Evolutionary conservation across 2,797 vertebrate species (phyloP), one percentile per base, ranked within the genome.

Genomic region (Coluber constrictor): DNA sequence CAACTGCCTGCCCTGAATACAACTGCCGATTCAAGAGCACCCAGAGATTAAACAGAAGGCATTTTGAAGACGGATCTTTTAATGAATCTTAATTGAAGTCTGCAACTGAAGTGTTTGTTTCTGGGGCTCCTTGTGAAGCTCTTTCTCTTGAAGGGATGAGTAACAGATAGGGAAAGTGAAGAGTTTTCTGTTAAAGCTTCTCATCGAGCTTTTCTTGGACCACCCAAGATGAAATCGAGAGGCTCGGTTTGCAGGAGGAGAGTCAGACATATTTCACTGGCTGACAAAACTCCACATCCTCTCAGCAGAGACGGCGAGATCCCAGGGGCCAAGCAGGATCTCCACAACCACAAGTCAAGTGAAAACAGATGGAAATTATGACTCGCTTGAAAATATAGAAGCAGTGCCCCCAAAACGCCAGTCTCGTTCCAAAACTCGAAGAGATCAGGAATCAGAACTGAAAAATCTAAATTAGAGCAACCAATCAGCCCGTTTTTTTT

Each of bases 281-380:
- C 97, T 98, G 98, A 98, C 97, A 98, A 97, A 98, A 97, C 96
- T 97, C 97, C 97, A 98, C 97, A 98, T 98, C 98, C 97, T 97
- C 97, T 97, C 96, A 96, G 97, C 97, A 97, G 97, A 97, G 95
- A 94, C 96, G 92, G 90, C 87, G 96, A 95, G 93, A 96, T 96
- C 97, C 97, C 97, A 97, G 91, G 97, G 97, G 98, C 97, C 97
- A 97, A 97, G 97, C 97, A 97, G 97, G 97, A 97, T 97, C 97
- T 96, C 97, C 95, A 96, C 96, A 97, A 98, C 97, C 97, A 97
- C 98, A 98, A 98, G 95, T 96, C 97, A 98, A 98, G 96, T 97
- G 96, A 97, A 98, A 98, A 97, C 98, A 98, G 98, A 98, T 98
- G 98, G 98, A 97, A 97, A 97, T 92, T 97, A 70, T 97, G 96